A percentile compares a stretch with the other conserved stretches of the same genome.
Evolutionary conservation across 2,113 vertebrate species (phyloP).

Genomic region (Spermophilus dauricus): DNA sequence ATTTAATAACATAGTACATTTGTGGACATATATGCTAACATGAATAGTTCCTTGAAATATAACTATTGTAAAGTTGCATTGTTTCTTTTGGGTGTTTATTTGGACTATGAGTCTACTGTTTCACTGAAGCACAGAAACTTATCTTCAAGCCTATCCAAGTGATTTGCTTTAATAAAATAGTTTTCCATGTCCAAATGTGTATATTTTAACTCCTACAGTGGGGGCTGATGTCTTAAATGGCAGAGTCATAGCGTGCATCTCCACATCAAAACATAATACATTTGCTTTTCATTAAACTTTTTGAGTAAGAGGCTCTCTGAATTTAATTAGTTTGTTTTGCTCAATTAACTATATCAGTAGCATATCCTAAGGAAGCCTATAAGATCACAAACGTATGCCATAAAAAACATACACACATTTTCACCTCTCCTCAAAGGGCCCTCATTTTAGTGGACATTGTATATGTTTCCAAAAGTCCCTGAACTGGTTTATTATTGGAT

Average conservation of each 20-base stretch:
- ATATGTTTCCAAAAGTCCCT: background rate
- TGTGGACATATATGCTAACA: background rate
- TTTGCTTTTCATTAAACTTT: slow-evolving; percentile 71
- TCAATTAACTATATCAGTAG: slow-evolving; percentile 41
- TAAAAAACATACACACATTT: background rate
- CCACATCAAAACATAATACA: slow-evolving; percentile 42
- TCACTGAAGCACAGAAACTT: slow-evolving; percentile 23
- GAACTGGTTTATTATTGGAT: background rate
- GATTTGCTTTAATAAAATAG: slow-evolving; percentile 60
- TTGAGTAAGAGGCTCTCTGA: slow-evolving; percentile 50
- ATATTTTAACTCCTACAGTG: background rate
- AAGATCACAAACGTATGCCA: background rate
- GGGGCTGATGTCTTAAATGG: background rate
- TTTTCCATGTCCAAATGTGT: slow-evolving; percentile 44
- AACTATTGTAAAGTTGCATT: slow-evolving; percentile 45
- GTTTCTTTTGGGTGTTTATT: background rate
- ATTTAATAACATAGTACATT: background rate
- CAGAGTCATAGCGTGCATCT: background rate
- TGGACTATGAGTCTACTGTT: background rate
- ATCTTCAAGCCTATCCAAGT: slow-evolving; percentile 25
- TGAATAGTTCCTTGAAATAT: background rate
- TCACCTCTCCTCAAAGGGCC: background rate
- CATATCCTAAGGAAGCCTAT: slow-evolving; percentile 38
- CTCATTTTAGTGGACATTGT: background rate
- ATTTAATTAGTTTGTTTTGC: slow-evolving; percentile 66